A percentile compares a stretch with the other conserved stretches of the same genome.
phyloP scores from a whole-genome alignment of 1,140 invertebrate genomes.

The Tribolium castaneum region DNA sequence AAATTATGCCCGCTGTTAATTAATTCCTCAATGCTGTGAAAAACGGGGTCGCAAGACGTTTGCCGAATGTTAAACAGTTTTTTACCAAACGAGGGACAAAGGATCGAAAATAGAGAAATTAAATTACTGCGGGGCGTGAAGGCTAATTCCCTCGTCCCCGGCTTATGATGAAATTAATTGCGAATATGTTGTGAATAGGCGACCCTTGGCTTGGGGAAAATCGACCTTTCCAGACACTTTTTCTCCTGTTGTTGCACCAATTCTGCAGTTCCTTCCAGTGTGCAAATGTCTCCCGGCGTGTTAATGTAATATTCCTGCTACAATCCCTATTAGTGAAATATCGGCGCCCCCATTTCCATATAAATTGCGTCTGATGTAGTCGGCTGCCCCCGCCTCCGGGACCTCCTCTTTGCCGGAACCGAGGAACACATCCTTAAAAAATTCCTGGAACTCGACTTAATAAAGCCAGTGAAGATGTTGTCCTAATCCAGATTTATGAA shows the following conservation, averaged over 20 bases:
- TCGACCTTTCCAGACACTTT: too few relatives aligned
- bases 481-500: constrained; percentile 24
- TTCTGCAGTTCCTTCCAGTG: too few relatives aligned
- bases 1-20: constrained; percentile 1
- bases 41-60: neutral
- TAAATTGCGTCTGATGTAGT: constrained; percentile 30
- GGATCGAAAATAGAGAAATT: neutral
- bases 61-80: neutral
- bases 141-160: neutral
- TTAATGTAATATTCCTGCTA: constrained; percentile 19
- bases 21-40: neutral
- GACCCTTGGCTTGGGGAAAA: neutral
- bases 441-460: neutral
- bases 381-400: neutral
- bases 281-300: neutral
- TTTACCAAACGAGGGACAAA: neutral
- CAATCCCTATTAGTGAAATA: constrained; percentile 30
- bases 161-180: constrained; percentile 8
- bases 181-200: neutral
- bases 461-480: constrained; percentile 4
- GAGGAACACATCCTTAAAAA: neutral
- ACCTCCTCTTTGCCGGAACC: neutral
- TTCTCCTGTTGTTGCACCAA: too few relatives aligned
- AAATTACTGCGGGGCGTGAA: neutral
- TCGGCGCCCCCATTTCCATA: constrained; percentile 10